These are phyloP conservation scores for Ochotona princeps DNA, from an alignment of 2,113 vertebrate species.

Conservation along the genomic window DNA sequence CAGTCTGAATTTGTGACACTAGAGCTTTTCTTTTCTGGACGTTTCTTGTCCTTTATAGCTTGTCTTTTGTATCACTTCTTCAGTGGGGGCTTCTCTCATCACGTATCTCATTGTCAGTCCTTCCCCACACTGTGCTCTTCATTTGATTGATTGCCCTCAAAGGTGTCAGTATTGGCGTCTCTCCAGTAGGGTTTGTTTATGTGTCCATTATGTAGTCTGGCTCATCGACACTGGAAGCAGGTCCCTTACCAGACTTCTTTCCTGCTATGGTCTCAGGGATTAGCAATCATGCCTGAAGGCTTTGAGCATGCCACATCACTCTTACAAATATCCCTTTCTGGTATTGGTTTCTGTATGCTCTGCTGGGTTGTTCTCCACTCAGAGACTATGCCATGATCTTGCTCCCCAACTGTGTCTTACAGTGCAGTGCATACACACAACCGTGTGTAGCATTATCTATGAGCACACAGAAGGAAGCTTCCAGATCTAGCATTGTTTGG, in stretches of 20 bases:
- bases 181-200: background rate
- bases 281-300: background rate
- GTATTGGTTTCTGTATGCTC: background rate
- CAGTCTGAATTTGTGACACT: background rate
- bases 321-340: background rate
- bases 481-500: no score
- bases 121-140: background rate
- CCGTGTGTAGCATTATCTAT: accelerated
- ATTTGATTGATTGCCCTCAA: background rate
- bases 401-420: no score
- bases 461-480: background rate
- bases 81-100: background rate
- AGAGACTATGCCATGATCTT: background rate
- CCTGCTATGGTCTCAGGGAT: background rate
- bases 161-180: background rate
- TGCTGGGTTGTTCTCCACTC: background rate
- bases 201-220: background rate
- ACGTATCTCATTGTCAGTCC: background rate
- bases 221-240: background rate
- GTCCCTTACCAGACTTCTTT: background rate
- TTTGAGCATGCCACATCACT: accelerated
- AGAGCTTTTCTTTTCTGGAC: background rate
- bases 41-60: background rate
- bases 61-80: background rate
- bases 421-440: accelerated